These are phyloP conservation scores for Drosophila stalkeri DNA, from an alignment of 2,888 invertebrate genomes.

Conservation along the genomic window DNA sequence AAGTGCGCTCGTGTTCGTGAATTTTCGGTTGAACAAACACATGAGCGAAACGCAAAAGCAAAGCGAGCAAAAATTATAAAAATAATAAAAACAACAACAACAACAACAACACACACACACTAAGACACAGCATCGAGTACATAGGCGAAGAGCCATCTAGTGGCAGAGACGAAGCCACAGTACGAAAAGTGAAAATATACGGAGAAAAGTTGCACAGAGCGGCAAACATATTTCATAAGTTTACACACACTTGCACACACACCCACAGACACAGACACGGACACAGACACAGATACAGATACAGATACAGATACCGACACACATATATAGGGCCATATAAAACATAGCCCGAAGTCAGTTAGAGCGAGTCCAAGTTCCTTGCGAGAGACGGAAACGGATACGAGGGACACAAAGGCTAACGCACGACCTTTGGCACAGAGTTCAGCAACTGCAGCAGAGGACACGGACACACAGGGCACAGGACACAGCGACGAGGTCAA, in stretches of 20 bases:
- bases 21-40: conserved; percentile 84
- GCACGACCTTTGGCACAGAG: conserved; percentile 79
- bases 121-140: conserved; percentile 41
- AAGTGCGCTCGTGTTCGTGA: conserved; percentile 79
- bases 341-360: conserved; percentile 53
- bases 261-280: not conserved
- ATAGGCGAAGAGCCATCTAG: conserved; percentile 44
- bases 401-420: conserved; percentile 73
- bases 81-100: conserved; percentile 66
- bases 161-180: conserved; percentile 50
- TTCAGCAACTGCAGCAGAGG: conserved; percentile 65
- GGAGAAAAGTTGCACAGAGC: conserved; percentile 62
- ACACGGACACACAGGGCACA: conserved; percentile 37
- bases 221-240: conserved; percentile 79
- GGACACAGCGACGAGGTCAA: conserved; percentile 55
- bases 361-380: conserved; percentile 44
- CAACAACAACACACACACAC: conserved; percentile 8
- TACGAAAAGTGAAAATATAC: conserved; percentile 78
- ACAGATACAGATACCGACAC: not conserved
- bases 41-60: conserved; percentile 69
- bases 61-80: conserved; percentile 57
- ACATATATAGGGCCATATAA: conserved; percentile 47
- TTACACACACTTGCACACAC: conserved; percentile 34
- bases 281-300: not conserved
- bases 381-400: conserved; percentile 17